Conservation (phyloP, 2,113 vertebrate genomes). For the Zeus faber region DNA sequence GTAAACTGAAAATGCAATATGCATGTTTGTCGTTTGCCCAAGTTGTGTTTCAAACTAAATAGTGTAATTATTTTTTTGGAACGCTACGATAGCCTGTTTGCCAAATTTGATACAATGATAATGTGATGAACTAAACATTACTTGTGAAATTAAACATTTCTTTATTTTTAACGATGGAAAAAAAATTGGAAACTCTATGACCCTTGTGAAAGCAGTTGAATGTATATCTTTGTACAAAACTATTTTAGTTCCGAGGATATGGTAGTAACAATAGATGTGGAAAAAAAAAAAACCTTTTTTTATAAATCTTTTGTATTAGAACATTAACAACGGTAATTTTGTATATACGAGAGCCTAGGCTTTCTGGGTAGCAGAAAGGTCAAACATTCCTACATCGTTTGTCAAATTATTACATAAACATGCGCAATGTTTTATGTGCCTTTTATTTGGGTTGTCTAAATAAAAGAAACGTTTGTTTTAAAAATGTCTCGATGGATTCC, state of each 20-base stretch:
- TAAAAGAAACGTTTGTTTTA: conserved; percentile 89
- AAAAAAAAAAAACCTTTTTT: conserved; percentile 91
- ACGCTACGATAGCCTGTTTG: conserved; percentile 72
- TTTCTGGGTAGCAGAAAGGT: conserved; percentile 99
- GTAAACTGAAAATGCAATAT: conserved; percentile 66
- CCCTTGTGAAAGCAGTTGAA: conserved; percentile 90
- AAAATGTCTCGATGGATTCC: conserved; percentile 49
- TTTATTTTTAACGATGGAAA: conserved; percentile 62
- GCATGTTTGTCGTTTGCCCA: conserved; percentile 61
- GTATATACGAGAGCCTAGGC: conserved; percentile 98
- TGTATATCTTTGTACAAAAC: conserved; percentile 93
- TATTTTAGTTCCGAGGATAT: conserved; percentile 89
- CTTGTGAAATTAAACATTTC: conserved; percentile 67
- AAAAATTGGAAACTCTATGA: conserved; percentile 74
- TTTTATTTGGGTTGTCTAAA: conserved; percentile 99
- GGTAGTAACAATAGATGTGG: conserved; percentile 84
- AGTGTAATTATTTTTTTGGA: conserved; percentile 51
- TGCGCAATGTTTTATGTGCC: conserved; percentile 97
- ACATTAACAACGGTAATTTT: conserved; percentile 99
- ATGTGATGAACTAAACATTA: conserved; percentile 65
- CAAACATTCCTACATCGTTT: conserved; percentile 99
- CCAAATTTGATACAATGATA: conserved; percentile 67
- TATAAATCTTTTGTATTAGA: conserved; percentile 99
- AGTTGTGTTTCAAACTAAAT: conserved; percentile 59
- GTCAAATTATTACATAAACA: conserved; percentile 99